phyloP scores from a whole-genome alignment of 2,888 invertebrate species.

The Beris morrisii region DNA sequence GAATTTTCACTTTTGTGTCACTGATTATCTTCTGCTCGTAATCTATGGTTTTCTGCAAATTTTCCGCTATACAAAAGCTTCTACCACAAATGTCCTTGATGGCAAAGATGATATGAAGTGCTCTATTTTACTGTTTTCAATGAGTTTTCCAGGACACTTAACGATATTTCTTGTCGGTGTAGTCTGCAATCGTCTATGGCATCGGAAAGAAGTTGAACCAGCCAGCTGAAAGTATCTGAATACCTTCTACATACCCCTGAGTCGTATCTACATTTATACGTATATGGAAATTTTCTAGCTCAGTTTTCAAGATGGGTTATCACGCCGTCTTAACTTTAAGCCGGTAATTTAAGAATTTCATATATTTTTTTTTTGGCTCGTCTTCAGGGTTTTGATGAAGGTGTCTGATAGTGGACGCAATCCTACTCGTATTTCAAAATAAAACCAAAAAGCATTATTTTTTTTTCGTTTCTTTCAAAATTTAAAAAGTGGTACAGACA shows the following conservation, averaged over 20 bases:
- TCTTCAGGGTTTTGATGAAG: constrained; percentile 22
- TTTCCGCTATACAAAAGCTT: constrained; percentile 30
- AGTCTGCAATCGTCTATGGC: constrained; percentile 27
- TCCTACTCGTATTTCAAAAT: constrained; percentile 30
- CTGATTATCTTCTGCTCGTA: constrained; percentile 31
- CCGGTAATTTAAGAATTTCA: constrained; percentile 26
- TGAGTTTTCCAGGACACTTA: constrained; percentile 33
- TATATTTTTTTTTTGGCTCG: constrained; percentile 2
- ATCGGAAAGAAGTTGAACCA: too few species aligned
- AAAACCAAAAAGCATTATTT: constrained; percentile 1
- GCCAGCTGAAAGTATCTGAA: too few species aligned
- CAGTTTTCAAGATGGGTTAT: constrained; percentile 30
- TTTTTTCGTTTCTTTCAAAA: too few species aligned
- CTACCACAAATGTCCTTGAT: constrained; percentile 30
- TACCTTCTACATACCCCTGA: too few species aligned
- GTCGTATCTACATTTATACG: background rate
- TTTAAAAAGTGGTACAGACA: too few species aligned
- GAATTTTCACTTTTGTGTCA: constrained; percentile 32
- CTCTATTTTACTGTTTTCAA: constrained; percentile 33
- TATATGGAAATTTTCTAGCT: constrained; percentile 17
- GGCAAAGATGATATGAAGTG: constrained; percentile 31
- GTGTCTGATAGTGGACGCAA: constrained; percentile 28
- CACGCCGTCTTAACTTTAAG: constrained; percentile 29
- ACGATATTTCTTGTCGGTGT: constrained; percentile 28
- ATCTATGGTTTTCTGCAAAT: constrained; percentile 34